These are phyloP conservation scores for Thalassaphorura encarpata DNA, from an alignment of 1,140 invertebrate genomes.

Conservation along the genomic window DNA sequence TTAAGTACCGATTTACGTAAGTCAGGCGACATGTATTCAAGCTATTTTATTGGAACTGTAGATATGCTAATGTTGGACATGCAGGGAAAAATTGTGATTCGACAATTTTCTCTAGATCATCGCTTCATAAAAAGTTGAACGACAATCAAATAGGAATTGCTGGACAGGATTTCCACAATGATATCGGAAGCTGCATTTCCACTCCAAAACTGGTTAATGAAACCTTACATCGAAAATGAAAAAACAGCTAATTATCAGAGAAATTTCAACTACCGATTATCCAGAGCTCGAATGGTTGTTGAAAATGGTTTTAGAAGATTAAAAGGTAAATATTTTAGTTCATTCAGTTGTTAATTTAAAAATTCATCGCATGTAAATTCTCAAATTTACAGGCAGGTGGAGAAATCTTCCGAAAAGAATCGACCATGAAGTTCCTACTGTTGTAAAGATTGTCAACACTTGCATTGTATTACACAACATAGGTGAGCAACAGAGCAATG, in stretches of 20 bases:
- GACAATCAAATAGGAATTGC: not conserved
- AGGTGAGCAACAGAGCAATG: too few relatives aligned
- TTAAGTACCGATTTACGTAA: conserved; percentile 36
- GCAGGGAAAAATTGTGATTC: not conserved
- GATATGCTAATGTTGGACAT: conserved; percentile 6
- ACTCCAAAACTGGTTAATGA: not conserved
- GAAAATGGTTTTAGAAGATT: conserved; percentile 8
- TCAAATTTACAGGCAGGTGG: too few relatives aligned
- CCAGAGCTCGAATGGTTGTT: conserved; percentile 9
- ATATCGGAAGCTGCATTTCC: conserved; percentile 4
- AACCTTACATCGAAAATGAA: not conserved
- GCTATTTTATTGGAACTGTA: not conserved
- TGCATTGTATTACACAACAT: too few relatives aligned
- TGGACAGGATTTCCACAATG: not conserved
- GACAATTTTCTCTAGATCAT: not conserved
- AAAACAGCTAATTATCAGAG: not conserved
- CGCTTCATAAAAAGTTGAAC: not conserved
- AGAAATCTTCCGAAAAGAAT: too few relatives aligned
- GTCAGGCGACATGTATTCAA: too few relatives aligned
- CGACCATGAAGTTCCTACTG: too few relatives aligned
- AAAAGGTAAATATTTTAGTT: too few relatives aligned
- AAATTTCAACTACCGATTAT: conserved; percentile 10
- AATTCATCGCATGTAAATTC: too few relatives aligned
- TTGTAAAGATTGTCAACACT: too few relatives aligned
- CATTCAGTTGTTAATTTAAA: too few relatives aligned